These are phyloP conservation scores for Chiloscyllium plagiosum DNA, from an alignment of 2,113 vertebrate species.

Conservation along the genomic window DNA sequence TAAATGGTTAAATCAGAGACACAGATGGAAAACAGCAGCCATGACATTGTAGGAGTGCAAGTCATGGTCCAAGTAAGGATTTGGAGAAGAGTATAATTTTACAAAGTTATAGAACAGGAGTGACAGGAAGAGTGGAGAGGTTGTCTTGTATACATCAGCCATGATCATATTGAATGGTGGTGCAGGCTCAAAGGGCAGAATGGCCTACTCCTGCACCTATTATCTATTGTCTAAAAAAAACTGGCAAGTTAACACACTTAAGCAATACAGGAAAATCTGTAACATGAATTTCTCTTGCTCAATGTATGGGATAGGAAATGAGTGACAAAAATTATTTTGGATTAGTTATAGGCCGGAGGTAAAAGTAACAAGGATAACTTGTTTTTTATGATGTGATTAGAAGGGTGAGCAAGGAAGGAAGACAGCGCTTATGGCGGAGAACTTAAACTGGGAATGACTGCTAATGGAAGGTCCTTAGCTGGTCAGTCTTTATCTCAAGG, in stretches of 20 bases:
- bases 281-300: not conserved
- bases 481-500: not conserved
- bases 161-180: no score
- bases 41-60: not conserved
- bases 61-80: not conserved
- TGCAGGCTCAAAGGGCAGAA: no score
- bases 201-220: no score
- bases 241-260: not conserved
- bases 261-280: not conserved
- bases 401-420: not conserved
- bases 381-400: not conserved
- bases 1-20: not conserved
- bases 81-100: not conserved
- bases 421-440: not conserved
- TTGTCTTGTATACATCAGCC: not conserved
- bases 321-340: not conserved
- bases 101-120: not conserved
- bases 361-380: not conserved
- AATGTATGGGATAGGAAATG: not conserved
- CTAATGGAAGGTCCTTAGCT: not conserved
- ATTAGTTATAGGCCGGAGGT: not conserved
- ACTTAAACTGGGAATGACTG: not conserved
- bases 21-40: not conserved
- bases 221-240: no score
- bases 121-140: not conserved